These are phyloP conservation scores for Mycalesis mineus DNA, from an alignment of 2,888 invertebrate genomes.

Conservation along the genomic window DNA sequence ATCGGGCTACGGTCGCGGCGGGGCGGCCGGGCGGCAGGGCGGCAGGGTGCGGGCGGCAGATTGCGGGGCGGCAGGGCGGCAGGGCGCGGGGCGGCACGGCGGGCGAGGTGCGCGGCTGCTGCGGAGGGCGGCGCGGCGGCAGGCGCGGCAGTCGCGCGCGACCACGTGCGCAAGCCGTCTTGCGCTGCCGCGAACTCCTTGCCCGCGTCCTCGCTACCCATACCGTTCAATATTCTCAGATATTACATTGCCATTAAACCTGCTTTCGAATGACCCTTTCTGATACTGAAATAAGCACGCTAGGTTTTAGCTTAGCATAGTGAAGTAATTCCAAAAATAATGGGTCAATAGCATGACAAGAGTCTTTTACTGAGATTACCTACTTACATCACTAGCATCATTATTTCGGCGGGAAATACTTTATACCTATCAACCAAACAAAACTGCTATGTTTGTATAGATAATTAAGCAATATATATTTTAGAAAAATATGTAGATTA, in stretches of 20 bases:
- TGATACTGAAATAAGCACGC: not conserved
- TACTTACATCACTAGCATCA: conserved; percentile 62
- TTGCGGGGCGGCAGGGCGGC: conserved; percentile 31
- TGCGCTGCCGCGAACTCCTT: conserved; percentile 47
- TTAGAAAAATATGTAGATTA: too few species aligned
- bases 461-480: not conserved
- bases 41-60: conserved; percentile 25
- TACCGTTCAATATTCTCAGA: conserved; percentile 54
- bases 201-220: conserved; percentile 47
- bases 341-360: conserved; percentile 58
- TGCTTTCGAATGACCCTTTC: not conserved
- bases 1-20: conserved; percentile 33
- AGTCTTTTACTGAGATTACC: conserved; percentile 50
- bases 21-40: too few species aligned
- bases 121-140: conserved; percentile 44
- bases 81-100: conserved; percentile 43
- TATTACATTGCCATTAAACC: conserved; percentile 17
- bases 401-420: conserved; percentile 69
- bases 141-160: conserved; percentile 70
- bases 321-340: conserved; percentile 47
- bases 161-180: conserved; percentile 69
- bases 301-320: conserved; percentile 5
- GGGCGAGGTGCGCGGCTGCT: conserved; percentile 51
- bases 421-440: conserved; percentile 3
- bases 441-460: not conserved